Conservation (phyloP, 2,113 vertebrate genomes). For the Strix uralensis region DNA sequence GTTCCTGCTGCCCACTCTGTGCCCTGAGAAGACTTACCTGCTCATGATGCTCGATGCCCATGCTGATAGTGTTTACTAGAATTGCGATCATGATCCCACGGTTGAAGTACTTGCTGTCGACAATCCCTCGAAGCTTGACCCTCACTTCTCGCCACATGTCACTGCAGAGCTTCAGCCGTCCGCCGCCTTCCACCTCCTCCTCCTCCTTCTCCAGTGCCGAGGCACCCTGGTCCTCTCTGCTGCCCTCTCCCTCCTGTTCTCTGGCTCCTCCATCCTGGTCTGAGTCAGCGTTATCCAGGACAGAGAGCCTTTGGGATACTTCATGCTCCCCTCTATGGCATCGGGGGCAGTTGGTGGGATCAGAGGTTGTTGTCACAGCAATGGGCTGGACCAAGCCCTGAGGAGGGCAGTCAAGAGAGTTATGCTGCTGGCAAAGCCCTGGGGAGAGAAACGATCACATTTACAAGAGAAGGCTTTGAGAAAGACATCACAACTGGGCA, state of each 20-base stretch:
- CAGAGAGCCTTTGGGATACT: slow-evolving; percentile 46
- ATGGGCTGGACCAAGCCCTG: slow-evolving; percentile 80
- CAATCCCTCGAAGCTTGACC: slow-evolving; percentile 88
- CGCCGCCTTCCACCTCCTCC: slow-evolving; percentile 17
- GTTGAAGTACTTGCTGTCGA: slow-evolving; percentile 98
- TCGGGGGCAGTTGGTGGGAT: slow-evolving; percentile 76
- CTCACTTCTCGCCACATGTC: slow-evolving; percentile 77
- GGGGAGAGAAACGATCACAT: not conserved
- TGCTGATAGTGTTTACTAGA: slow-evolving; percentile 95
- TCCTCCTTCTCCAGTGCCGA: slow-evolving; percentile 54
- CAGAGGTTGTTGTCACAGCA: slow-evolving; percentile 80
- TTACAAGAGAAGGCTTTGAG: not conserved
- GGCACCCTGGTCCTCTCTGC: slow-evolving; percentile 42
- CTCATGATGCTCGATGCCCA: slow-evolving; percentile 96
- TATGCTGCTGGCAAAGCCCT: slow-evolving; percentile 81
- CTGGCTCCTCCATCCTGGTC: slow-evolving; percentile 24
- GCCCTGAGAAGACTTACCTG: slow-evolving; percentile 77
- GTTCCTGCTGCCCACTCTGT: rapidly evolving
- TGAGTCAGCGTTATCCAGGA: slow-evolving; percentile 44
- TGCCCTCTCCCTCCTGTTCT: not conserved
- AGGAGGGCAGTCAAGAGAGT: slow-evolving; percentile 70
- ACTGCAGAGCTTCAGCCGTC: slow-evolving; percentile 58
- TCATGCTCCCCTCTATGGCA: slow-evolving; percentile 65
- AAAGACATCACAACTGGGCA: not conserved
- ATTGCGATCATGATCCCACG: slow-evolving; percentile 97